Percentiles rank a stretch among this genome's conserved stretches.
Evolutionary conservation across 1,140 invertebrate genomes (phyloP).

Genomic region (Formica selysi): DNA sequence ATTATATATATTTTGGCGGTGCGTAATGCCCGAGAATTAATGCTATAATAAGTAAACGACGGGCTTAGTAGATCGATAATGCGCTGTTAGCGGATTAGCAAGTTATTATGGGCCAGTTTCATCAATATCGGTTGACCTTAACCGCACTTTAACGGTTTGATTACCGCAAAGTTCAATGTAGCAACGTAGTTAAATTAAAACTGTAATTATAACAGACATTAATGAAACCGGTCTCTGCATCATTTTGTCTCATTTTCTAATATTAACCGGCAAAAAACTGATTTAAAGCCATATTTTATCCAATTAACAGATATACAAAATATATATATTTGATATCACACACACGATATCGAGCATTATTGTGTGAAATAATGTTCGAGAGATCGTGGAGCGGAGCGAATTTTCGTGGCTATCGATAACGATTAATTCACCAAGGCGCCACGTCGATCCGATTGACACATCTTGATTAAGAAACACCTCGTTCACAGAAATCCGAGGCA

Average conservation of each 20-base stretch:
- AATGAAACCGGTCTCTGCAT: not conserved
- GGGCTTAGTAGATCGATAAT: conserved; percentile 22
- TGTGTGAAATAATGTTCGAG: not conserved
- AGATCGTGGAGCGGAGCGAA: not conserved
- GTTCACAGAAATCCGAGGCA: conserved; percentile 51
- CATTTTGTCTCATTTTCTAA: not conserved
- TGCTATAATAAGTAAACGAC: conserved; percentile 28
- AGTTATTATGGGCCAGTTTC: conserved; percentile 30
- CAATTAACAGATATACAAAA: conserved; percentile 17
- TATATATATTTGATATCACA: conserved; percentile 50
- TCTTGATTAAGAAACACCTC: conserved; percentile 30
- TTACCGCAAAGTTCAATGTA: not conserved
- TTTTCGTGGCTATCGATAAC: not conserved
- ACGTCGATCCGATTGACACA: conserved; percentile 45
- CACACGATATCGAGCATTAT: not conserved
- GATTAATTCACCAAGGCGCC: conserved; percentile 35
- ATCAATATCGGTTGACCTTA: conserved; percentile 3
- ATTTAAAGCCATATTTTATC: not conserved
- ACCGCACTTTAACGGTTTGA: conserved; percentile 17
- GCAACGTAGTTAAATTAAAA: not conserved
- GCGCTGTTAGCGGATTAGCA: conserved; percentile 41
- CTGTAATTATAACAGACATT: not conserved
- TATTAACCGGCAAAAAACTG: not conserved
- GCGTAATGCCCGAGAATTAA: conserved; percentile 15
- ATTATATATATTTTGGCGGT: not conserved